These are phyloP conservation scores for Rattus rattus DNA, from an alignment of 2,113 vertebrate species.

Conservation along the genomic window DNA sequence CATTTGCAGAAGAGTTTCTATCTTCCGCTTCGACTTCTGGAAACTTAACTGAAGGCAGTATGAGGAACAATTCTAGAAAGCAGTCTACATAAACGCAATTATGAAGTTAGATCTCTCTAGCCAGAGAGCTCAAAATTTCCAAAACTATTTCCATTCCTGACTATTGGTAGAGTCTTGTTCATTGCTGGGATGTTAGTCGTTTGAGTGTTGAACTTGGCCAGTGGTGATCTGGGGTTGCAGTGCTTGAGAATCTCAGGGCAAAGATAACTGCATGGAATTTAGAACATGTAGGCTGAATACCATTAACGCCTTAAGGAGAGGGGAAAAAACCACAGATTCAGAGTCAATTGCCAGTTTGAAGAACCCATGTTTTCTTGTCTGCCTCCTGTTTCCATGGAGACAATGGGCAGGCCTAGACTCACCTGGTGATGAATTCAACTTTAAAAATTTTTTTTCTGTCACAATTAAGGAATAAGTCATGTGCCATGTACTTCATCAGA, in stretches of 20 bases:
- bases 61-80: slow-evolving; percentile 22
- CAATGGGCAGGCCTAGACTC: background rate
- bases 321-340: background rate
- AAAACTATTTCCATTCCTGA: background rate
- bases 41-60: background rate
- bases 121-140: background rate
- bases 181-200: background rate
- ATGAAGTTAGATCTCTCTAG: background rate
- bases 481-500: background rate
- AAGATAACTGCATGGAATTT: background rate
- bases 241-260: background rate
- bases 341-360: slow-evolving; percentile 18
- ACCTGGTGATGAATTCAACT: background rate
- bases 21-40: slow-evolving; percentile 13
- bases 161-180: background rate
- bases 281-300: background rate
- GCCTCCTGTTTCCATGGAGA: background rate
- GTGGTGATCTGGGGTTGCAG: background rate
- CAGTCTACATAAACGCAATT: background rate
- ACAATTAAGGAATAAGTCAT: slow-evolving; percentile 2
- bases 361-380: background rate
- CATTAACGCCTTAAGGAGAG: background rate
- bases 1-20: background rate
- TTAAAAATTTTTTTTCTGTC: background rate
- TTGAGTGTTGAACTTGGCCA: background rate